Conservation (phyloP, 1,140 invertebrate genomes). For the Asobara japonica region DNA sequence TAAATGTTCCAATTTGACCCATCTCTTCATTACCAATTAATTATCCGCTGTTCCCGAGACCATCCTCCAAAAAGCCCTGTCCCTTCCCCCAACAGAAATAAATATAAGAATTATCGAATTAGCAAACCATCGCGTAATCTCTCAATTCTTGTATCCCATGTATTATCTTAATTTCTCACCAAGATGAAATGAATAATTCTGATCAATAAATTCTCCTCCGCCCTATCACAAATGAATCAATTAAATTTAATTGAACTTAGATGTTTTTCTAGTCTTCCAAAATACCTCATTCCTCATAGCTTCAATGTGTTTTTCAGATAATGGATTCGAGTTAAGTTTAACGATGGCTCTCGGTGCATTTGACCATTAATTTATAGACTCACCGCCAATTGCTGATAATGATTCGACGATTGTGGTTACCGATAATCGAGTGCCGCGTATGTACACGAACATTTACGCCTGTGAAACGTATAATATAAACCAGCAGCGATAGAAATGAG, state of each 20-base stretch:
- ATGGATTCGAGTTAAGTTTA: constrained; percentile 19
- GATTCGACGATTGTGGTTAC: constrained; percentile 33
- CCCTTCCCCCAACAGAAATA: too few relatives aligned
- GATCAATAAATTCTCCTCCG: not conserved
- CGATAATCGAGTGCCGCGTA: constrained; percentile 20
- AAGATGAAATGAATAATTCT: not conserved
- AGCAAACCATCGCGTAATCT: not conserved
- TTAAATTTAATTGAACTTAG: not conserved
- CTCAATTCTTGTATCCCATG: not conserved
- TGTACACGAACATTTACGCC: constrained; percentile 16
- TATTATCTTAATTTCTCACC: not conserved
- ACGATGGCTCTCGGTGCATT: not conserved
- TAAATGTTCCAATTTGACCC: too few relatives aligned
- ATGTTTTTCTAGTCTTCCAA: not conserved
- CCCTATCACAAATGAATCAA: not conserved
- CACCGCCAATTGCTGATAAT: constrained; percentile 36
- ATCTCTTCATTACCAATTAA: too few relatives aligned
- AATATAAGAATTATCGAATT: too few relatives aligned
- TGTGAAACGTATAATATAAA: constrained; percentile 17
- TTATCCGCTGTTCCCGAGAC: too few relatives aligned
- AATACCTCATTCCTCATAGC: not conserved
- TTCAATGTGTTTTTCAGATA: constrained; percentile 11
- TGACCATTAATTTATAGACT: constrained; percentile 33
- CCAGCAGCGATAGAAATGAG: not conserved
- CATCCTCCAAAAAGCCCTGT: too few relatives aligned